A percentile compares a stretch with the other conserved stretches of the same genome.
Evolutionary conservation across 2,113 vertebrate species (phyloP).

Genomic region (Elanus axillaris): DNA sequence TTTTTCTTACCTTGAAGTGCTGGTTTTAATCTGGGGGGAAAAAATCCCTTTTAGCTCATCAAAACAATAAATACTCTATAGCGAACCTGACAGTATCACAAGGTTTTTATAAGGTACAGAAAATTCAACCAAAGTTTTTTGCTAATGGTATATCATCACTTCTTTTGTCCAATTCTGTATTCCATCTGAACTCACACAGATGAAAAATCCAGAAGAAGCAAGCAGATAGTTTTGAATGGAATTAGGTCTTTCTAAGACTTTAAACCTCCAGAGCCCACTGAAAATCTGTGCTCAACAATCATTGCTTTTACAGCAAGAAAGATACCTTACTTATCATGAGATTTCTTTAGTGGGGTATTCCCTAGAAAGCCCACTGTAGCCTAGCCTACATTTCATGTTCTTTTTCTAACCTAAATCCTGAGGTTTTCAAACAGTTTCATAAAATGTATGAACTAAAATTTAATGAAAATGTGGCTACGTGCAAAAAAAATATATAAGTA

Average conservation of each 20-base stretch:
- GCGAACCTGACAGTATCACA: background rate
- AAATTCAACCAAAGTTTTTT: background rate
- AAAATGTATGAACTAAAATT: background rate
- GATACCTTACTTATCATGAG: background rate
- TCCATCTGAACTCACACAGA: background rate
- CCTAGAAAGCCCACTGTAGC: background rate
- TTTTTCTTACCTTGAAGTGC: background rate
- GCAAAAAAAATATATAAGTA: background rate
- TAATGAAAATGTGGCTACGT: background rate
- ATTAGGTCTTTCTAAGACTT: conserved; percentile 12
- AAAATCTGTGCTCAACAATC: background rate
- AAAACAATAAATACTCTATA: background rate
- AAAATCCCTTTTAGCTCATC: background rate
- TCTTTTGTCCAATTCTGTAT: background rate
- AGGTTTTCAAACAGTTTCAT: background rate
- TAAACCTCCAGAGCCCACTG: conserved; percentile 17
- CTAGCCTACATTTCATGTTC: background rate
- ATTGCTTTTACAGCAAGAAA: background rate
- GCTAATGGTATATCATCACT: background rate
- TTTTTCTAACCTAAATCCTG: background rate
- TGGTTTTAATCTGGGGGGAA: background rate
- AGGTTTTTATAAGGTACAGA: background rate
- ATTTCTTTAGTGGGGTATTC: conserved; percentile 1
- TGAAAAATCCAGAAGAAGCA: background rate
- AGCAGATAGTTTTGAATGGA: background rate